Conservation (phyloP, 2,888 invertebrate species). For the Drosophila niveifrons region DNA sequence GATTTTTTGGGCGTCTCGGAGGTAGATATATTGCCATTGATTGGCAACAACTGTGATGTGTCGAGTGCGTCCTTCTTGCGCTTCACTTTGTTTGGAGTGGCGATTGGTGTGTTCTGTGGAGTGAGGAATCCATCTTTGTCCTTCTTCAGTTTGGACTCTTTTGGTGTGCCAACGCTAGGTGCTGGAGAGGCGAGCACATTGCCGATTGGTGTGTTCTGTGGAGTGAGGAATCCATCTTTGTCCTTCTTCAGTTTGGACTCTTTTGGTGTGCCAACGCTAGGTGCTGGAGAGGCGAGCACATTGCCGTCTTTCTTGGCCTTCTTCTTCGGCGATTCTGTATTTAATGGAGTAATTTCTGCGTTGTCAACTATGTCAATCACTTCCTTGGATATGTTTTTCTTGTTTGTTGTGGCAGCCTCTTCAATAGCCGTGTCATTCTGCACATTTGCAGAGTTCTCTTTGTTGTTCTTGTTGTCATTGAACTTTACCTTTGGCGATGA, state of each 20-base stretch:
- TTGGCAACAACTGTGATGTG: not conserved
- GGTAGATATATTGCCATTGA: not conserved
- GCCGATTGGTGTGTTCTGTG: not conserved
- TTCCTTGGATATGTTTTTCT: conserved; percentile 8
- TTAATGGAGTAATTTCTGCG: not conserved
- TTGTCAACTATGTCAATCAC: not conserved
- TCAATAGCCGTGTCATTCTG: not conserved
- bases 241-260: not conserved
- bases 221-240: not conserved
- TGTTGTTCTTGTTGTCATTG: not conserved
- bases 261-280: not conserved
- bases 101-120: not conserved
- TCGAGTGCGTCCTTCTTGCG: not conserved
- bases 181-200: not conserved
- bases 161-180: not conserved
- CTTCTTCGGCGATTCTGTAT: not conserved
- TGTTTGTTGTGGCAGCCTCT: not conserved
- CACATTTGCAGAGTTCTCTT: not conserved
- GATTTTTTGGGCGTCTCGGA: conserved; percentile 1
- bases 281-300: not conserved
- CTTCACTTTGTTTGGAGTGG: not conserved
- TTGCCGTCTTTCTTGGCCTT: not conserved
- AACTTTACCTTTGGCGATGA: not conserved
- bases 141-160: not conserved
- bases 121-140: not conserved